Conservation (phyloP, 2,797 vertebrate genomes). For the Enteromius trimaculatus region DNA sequence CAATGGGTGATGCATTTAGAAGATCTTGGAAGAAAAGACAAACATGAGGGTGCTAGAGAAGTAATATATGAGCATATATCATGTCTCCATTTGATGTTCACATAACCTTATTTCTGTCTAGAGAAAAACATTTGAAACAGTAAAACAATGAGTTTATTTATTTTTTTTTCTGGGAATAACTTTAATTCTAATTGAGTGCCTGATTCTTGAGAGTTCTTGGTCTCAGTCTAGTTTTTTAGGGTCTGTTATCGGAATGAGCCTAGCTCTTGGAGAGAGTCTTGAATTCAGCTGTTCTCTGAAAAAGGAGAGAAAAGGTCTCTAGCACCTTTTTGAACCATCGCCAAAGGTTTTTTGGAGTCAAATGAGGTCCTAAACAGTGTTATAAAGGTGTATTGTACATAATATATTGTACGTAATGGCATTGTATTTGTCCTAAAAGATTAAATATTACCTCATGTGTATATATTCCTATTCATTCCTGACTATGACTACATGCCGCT, state of each 20-base stretch:
- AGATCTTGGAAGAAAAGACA: background rate
- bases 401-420: background rate
- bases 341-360: background rate
- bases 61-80: too few species aligned
- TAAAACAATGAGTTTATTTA: background rate
- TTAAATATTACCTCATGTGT: background rate
- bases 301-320: background rate
- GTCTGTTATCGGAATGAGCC: background rate
- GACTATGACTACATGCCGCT: background rate
- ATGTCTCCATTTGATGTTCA: background rate
- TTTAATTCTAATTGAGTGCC: background rate
- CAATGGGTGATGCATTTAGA: too few species aligned
- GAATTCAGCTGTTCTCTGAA: background rate
- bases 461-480: background rate
- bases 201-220: background rate
- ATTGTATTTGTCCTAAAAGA: background rate
- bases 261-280: background rate
- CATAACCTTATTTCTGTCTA: background rate
- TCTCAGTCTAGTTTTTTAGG: background rate
- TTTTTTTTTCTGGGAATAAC: background rate
- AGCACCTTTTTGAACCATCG: background rate
- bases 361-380: background rate
- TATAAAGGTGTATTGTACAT: background rate
- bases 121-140: background rate
- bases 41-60: background rate